Conservation (phyloP, 2,888 invertebrate genomes). For the Metallyticus violacea region DNA sequence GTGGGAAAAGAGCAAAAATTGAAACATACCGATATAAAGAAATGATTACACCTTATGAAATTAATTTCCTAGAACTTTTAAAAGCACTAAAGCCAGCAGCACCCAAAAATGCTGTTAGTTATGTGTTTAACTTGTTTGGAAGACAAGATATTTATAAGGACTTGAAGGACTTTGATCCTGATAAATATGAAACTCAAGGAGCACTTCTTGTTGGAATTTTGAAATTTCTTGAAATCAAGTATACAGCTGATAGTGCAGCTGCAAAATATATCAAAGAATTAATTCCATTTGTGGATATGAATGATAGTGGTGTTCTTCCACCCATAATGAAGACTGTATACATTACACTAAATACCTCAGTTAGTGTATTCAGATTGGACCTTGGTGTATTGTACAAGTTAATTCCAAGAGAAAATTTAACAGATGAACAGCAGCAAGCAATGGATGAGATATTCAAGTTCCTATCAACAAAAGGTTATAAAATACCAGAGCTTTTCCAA, state of each 20-base stretch:
- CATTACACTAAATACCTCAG: slow-evolving; percentile 14
- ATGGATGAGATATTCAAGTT: slow-evolving; percentile 19
- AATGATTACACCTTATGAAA: not conserved
- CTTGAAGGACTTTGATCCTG: slow-evolving; percentile 8
- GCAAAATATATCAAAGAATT: not conserved
- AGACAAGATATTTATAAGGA: not conserved
- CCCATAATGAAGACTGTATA: slow-evolving; percentile 12
- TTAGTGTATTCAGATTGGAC: slow-evolving; percentile 11
- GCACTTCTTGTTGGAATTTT: not conserved
- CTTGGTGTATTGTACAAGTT: slow-evolving; percentile 11
- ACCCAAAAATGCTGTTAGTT: not conserved
- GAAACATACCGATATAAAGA: not conserved
- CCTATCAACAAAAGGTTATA: not conserved
- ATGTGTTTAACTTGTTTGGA: slow-evolving; percentile 1
- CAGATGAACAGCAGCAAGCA: not conserved
- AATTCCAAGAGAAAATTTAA: slow-evolving; percentile 7
- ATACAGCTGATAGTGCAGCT: not conserved
- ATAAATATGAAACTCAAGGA: slow-evolving; percentile 13
- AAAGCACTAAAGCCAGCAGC: slow-evolving; percentile 13
- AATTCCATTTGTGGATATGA: slow-evolving; percentile 10
- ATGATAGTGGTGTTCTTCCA: slow-evolving; percentile 6
- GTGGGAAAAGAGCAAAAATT: not conserved
- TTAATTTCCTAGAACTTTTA: slow-evolving; percentile 9
- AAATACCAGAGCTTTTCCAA: slow-evolving; percentile 6
- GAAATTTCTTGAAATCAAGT: not conserved